Percentiles rank a stretch among this genome's conserved stretches.
Conservation (phyloP, 2,797 vertebrate genomes). For the Chelmon rostratus region DNA sequence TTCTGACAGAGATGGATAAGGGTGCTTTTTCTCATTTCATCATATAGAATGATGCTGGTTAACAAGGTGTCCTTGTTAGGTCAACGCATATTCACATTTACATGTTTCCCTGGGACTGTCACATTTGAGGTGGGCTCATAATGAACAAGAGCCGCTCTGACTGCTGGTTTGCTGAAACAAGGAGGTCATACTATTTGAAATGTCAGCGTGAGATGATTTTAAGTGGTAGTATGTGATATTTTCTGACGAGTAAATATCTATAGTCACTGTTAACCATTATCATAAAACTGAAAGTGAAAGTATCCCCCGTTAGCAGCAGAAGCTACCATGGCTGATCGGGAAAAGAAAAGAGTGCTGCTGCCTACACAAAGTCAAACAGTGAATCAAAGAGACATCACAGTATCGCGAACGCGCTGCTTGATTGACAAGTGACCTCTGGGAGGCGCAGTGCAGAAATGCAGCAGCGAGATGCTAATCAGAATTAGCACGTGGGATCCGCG, state of each 20-base stretch:
- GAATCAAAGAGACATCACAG: constrained; percentile 51
- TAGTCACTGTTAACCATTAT: background rate
- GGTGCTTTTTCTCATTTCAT: constrained; percentile 71
- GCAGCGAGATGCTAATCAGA: constrained; percentile 67
- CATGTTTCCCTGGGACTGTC: constrained; percentile 60
- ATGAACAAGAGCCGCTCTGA: constrained; percentile 24
- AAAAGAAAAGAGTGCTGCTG: constrained; percentile 1
- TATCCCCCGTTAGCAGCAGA: too few species aligned
- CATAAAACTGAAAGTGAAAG: background rate
- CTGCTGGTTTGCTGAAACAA: constrained; percentile 9
- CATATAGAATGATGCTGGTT: constrained; percentile 72
- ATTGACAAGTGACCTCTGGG: constrained; percentile 69
- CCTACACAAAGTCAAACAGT: constrained; percentile 42
- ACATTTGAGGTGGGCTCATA: constrained; percentile 34
- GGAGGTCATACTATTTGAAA: background rate
- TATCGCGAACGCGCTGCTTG: constrained; percentile 36
- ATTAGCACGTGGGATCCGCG: constrained; percentile 55
- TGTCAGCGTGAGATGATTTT: background rate
- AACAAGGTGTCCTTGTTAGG: constrained; percentile 78
- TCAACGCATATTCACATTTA: constrained; percentile 64
- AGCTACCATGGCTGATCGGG: background rate
- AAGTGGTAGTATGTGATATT: background rate
- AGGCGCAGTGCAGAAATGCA: constrained; percentile 41
- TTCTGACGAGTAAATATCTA: background rate
- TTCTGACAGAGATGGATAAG: constrained; percentile 79